A percentile compares a stretch with the other conserved stretches of the same genome.
phyloP scores from a whole-genome alignment of 2,113 vertebrate genomes.

The Engystomops pustulosus region DNA sequence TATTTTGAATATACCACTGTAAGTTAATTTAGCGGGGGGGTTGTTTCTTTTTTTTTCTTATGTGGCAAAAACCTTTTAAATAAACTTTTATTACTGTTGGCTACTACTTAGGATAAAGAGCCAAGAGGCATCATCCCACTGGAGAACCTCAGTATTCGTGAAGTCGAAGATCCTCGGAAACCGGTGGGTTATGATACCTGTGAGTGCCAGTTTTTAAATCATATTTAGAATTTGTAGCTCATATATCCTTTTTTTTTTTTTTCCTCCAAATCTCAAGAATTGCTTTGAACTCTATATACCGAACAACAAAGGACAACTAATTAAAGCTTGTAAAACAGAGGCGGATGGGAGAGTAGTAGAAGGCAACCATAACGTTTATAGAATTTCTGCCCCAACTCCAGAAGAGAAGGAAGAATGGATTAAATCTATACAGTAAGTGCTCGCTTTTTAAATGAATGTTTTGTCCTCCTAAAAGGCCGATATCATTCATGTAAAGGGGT shows the following conservation, averaged over 20 bases:
- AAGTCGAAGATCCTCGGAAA: constrained; percentile 87
- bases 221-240: not conserved
- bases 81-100: not conserved
- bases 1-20: constrained; percentile 95
- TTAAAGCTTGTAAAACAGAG: constrained; percentile 92
- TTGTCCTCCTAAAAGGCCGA: too few species aligned
- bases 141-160: constrained; percentile 92
- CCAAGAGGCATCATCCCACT: constrained; percentile 83
- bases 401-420: constrained; percentile 96
- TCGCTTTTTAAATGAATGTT: too few species aligned
- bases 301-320: constrained; percentile 92
- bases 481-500: too few species aligned
- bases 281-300: constrained; percentile 94
- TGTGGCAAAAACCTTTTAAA: not conserved
- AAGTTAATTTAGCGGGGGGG: constrained; percentile 63
- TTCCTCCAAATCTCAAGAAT: too few species aligned
- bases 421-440: constrained; percentile 88
- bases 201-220: not conserved
- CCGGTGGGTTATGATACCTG: constrained; percentile 63
- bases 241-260: not conserved
- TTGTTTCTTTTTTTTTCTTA: not conserved
- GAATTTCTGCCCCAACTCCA: constrained; percentile 90
- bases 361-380: constrained; percentile 93
- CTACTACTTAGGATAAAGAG: constrained; percentile 70
- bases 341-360: constrained; percentile 91